These are phyloP conservation scores for Glaucopsyche alexis DNA, from an alignment of 2,888 invertebrate genomes.

Conservation along the genomic window DNA sequence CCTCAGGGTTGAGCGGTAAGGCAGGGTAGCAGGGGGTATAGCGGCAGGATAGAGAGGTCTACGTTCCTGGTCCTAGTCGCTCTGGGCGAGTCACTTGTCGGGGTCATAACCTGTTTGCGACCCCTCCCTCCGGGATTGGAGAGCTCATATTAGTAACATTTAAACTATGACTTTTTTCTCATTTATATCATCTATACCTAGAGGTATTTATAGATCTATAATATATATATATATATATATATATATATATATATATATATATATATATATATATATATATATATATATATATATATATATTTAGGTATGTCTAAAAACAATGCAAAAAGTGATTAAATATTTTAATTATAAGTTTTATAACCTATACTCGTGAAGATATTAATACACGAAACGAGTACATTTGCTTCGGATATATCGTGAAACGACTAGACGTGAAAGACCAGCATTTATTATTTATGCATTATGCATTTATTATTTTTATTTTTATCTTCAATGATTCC, in stretches of 20 bases:
- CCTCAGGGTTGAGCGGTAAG: conserved; percentile 37
- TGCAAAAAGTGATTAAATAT: too few species aligned
- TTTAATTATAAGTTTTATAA: too few species aligned
- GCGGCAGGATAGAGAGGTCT: conserved; percentile 53
- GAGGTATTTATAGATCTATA: not conserved
- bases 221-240: too few species aligned
- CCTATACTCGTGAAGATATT: too few species aligned
- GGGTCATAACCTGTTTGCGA: conserved; percentile 80
- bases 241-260: too few species aligned
- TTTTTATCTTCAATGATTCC: not conserved
- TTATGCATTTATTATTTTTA: not conserved
- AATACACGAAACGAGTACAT: too few species aligned
- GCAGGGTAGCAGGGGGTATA: conserved; percentile 44
- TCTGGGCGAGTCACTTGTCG: conserved; percentile 77
- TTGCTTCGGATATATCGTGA: too few species aligned
- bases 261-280: too few species aligned
- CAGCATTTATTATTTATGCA: not conserved
- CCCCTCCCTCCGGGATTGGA: conserved; percentile 71
- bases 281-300: too few species aligned
- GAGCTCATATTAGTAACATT: conserved; percentile 68
- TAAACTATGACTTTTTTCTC: conserved; percentile 42
- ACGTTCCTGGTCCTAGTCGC: conserved; percentile 60
- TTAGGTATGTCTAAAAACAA: too few species aligned
- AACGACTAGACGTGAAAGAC: too few species aligned
- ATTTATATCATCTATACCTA: not conserved